A percentile compares a stretch with the other conserved stretches of the same genome.
Conservation (phyloP, 2,888 invertebrate species). For the Caenorhabditis parvicauda region DNA sequence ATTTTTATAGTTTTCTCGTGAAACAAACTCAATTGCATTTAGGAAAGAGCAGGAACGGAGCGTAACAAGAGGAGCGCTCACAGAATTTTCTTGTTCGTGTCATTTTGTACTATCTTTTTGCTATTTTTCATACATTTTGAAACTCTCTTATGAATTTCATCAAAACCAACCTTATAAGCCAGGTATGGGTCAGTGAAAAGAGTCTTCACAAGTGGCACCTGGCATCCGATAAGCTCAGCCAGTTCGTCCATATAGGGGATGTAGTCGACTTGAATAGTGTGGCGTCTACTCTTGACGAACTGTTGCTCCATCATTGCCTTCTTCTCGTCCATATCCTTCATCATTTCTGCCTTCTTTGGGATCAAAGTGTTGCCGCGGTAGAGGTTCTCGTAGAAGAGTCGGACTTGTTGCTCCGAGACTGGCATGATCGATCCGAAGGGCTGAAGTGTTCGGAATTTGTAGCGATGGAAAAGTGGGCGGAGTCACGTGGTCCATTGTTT, state of each 20-base stretch:
- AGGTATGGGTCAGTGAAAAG: slow-evolving; percentile 43
- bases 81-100: too few species aligned
- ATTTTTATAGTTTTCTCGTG: too few species aligned
- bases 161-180: slow-evolving; percentile 34
- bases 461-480: slow-evolving; percentile 63
- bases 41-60: too few species aligned
- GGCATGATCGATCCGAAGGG: slow-evolving; percentile 66
- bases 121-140: too few species aligned
- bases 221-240: slow-evolving; percentile 63
- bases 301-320: slow-evolving; percentile 49
- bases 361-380: slow-evolving; percentile 15
- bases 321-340: slow-evolving; percentile 60
- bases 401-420: slow-evolving; percentile 66
- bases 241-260: slow-evolving; percentile 65
- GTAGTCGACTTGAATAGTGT: slow-evolving; percentile 65
- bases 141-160: too few species aligned
- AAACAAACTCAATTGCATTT: too few species aligned
- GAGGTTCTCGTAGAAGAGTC: slow-evolving; percentile 63
- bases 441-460: slow-evolving; percentile 61
- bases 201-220: slow-evolving; percentile 62
- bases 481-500: too few species aligned
- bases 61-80: too few species aligned
- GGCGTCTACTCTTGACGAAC: slow-evolving; percentile 57
- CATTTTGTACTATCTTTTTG: too few species aligned
- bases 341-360: slow-evolving; percentile 54